Conservation (phyloP, 2,113 vertebrate species). For the Prunella fulvescens region DNA sequence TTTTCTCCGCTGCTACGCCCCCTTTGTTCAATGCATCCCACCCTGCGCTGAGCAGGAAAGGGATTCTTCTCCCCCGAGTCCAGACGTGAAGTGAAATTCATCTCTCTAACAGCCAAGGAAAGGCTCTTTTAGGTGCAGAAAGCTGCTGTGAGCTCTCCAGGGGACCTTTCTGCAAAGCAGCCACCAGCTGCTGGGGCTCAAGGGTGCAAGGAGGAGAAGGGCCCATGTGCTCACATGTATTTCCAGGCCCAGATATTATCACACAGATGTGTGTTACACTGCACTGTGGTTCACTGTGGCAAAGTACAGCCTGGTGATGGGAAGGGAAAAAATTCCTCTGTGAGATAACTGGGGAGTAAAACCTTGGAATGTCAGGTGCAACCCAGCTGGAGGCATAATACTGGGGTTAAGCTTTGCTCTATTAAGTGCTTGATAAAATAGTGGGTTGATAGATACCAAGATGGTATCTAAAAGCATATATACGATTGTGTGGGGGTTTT, state of each 20-base stretch:
- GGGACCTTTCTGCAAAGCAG: neutral
- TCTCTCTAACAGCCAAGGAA: neutral
- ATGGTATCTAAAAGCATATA: neutral
- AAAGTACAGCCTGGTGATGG: neutral
- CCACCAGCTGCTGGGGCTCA: neutral
- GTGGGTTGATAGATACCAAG: neutral
- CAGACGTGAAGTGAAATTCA: neutral
- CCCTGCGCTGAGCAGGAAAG: neutral
- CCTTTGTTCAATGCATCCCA: neutral
- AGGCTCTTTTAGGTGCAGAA: neutral
- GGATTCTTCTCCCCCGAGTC: neutral
- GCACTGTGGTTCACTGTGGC: neutral
- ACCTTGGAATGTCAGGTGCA: neutral
- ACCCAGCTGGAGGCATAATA: neutral
- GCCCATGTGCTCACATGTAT: fast-evolving
- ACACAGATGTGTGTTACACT: fast-evolving
- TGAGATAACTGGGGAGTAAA: neutral
- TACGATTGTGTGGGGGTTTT: neutral
- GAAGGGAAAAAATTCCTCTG: neutral
- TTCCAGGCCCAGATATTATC: neutral
- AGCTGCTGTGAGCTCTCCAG: neutral
- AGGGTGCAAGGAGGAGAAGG: neutral
- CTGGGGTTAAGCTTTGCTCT: neutral
- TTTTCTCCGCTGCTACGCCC: neutral
- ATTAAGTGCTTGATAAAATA: neutral